phyloP scores from a whole-genome alignment of 2,888 invertebrate species.

The Cataglyphis livida region DNA sequence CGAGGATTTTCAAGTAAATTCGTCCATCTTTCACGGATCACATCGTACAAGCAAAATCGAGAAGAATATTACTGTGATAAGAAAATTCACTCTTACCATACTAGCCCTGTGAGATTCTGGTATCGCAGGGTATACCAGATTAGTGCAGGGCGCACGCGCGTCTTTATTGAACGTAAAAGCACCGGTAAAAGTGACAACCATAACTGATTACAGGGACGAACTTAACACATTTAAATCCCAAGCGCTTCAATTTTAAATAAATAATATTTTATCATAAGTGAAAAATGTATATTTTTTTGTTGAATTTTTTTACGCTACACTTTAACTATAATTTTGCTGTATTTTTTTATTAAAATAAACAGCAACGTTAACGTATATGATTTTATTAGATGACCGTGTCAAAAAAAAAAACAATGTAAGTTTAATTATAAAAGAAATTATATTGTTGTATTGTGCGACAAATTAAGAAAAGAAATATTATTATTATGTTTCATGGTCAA shows the following conservation, averaged over 20 bases:
- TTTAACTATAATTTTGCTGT: neutral
- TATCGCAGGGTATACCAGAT: slow-evolving; percentile 57
- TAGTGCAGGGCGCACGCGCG: slow-evolving; percentile 73
- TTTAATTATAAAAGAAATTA: too few relatives aligned
- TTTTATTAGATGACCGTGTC: neutral
- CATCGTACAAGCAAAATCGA: slow-evolving; percentile 12
- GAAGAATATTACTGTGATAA: slow-evolving; percentile 34
- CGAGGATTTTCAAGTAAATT: slow-evolving; percentile 32
- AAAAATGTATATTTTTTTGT: neutral
- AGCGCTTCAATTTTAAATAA: slow-evolving; percentile 5
- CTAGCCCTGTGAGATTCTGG: slow-evolving; percentile 56
- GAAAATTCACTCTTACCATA: slow-evolving; percentile 64
- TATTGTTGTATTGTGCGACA: too few relatives aligned
- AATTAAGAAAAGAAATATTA: too few relatives aligned
- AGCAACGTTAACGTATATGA: neutral
- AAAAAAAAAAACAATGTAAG: too few relatives aligned
- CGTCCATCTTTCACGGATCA: slow-evolving; percentile 34
- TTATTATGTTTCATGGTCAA: too few relatives aligned
- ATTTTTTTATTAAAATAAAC: neutral
- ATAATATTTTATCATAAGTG: neutral
- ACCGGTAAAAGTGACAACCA: slow-evolving; percentile 28
- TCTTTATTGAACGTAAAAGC: slow-evolving; percentile 70
- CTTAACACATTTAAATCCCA: slow-evolving; percentile 4
- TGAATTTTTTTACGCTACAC: neutral
- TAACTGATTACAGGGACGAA: slow-evolving; percentile 21